Conservation (phyloP, 2,888 invertebrate genomes). For the Scelioninae gen. 1 region DNA sequence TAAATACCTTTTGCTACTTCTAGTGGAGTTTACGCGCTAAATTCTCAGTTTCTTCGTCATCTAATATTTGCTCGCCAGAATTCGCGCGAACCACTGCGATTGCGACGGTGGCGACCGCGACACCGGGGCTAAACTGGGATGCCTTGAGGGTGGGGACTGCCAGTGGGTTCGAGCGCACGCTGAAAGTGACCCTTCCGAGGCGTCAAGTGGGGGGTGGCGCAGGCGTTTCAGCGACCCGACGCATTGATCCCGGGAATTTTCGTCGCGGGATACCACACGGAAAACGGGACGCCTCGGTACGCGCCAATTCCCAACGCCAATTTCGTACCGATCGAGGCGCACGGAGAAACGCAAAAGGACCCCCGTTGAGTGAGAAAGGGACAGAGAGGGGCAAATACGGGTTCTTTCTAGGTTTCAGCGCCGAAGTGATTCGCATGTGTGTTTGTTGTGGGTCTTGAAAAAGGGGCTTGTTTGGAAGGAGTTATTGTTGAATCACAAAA, state of each 20-base stretch:
- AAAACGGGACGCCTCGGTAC: slow-evolving; percentile 64
- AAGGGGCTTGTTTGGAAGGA: slow-evolving; percentile 17
- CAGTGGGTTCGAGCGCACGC: slow-evolving; percentile 64
- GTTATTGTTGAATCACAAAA: too few relatives aligned
- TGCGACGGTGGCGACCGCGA: slow-evolving; percentile 68
- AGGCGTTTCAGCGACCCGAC: slow-evolving; percentile 86
- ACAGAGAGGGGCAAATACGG: neutral
- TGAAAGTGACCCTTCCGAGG: slow-evolving; percentile 69
- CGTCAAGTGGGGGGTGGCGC: slow-evolving; percentile 83
- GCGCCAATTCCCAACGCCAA: slow-evolving; percentile 66
- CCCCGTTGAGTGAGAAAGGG: neutral
- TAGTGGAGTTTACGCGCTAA: slow-evolving; percentile 14
- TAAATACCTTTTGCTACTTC: too few relatives aligned
- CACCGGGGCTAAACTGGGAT: slow-evolving; percentile 69
- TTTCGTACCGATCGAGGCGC: slow-evolving; percentile 64
- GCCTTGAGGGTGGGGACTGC: slow-evolving; percentile 66
- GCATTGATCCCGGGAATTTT: slow-evolving; percentile 84
- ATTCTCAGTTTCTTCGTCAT: slow-evolving; percentile 22
- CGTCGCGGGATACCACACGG: slow-evolving; percentile 72
- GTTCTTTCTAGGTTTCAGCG: slow-evolving; percentile 31
- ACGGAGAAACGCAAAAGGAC: slow-evolving; percentile 37
- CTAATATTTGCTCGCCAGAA: slow-evolving; percentile 26
- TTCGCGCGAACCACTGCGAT: slow-evolving; percentile 47
- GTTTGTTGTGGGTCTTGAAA: slow-evolving; percentile 37
- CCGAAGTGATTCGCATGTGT: slow-evolving; percentile 25